phyloP scores from a whole-genome alignment of 2,113 vertebrate genomes.

The Labrus mixtus region DNA sequence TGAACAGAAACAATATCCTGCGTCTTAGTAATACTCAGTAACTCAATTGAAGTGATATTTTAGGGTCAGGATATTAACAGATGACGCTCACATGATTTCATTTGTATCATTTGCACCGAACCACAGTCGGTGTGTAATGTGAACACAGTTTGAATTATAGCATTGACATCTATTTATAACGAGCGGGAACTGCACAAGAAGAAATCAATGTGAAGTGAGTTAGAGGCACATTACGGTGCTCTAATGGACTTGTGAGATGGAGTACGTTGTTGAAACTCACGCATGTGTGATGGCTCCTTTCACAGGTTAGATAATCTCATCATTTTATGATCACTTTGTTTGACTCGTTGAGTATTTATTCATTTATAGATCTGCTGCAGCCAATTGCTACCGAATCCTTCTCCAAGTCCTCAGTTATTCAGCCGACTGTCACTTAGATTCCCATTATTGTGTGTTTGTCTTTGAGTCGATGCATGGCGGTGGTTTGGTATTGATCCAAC shows the following conservation, averaged over 20 bases:
- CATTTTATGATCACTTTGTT: not conserved
- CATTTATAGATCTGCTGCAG: not conserved
- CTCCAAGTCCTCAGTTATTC: no score
- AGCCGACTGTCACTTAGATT: not conserved
- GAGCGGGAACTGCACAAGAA: not conserved
- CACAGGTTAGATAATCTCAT: conserved; percentile 17
- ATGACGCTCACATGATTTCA: not conserved
- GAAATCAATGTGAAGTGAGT: conserved; percentile 26
- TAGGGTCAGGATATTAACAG: not conserved
- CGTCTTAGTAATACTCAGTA: not conserved
- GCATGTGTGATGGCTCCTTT: not conserved
- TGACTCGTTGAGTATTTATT: not conserved
- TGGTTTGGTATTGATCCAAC: conserved; percentile 30
- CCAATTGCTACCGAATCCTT: not conserved
- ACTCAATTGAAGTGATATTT: not conserved
- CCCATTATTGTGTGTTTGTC: not conserved
- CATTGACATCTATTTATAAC: conserved; percentile 19
- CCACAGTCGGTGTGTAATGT: not conserved
- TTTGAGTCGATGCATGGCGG: not conserved
- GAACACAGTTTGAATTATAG: not conserved
- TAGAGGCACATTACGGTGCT: not conserved
- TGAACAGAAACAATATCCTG: no score
- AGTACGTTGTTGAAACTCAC: not conserved
- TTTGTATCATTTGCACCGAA: not conserved
- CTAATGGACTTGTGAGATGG: not conserved